phyloP scores from a whole-genome alignment of 2,888 invertebrate species.

The Sericinus montela region DNA sequence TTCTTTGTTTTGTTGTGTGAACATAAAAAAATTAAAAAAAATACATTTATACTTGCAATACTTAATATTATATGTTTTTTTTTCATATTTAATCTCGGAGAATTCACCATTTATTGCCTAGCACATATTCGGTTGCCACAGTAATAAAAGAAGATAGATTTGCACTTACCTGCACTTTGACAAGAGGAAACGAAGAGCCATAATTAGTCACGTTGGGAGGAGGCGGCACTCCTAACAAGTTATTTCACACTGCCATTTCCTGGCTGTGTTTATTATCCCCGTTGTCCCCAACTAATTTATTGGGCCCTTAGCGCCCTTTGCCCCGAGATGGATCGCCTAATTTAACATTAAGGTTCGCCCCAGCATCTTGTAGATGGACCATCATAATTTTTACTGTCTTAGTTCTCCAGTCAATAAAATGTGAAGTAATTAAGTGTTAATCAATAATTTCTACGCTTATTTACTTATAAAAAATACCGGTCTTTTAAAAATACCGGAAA shows the following conservation, averaged over 20 bases:
- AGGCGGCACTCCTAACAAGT: slow-evolving; percentile 61
- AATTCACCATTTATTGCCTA: too few relatives aligned
- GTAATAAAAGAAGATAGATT: slow-evolving; percentile 19
- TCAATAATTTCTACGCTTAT: too few relatives aligned
- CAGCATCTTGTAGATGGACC: slow-evolving; percentile 32
- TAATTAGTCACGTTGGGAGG: slow-evolving; percentile 73
- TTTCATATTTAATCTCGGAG: too few relatives aligned
- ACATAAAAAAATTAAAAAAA: too few relatives aligned
- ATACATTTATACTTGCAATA: too few relatives aligned
- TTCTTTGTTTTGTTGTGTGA: too few relatives aligned
- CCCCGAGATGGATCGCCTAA: slow-evolving; percentile 71
- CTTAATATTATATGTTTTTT: too few relatives aligned
- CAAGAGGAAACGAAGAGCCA: slow-evolving; percentile 52
- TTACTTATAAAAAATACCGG: too few relatives aligned
- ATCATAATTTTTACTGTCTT: slow-evolving; percentile 40
- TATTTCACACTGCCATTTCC: slow-evolving; percentile 67
- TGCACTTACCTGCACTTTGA: slow-evolving; percentile 13
- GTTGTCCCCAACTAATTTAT: slow-evolving; percentile 76
- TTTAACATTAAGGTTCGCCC: slow-evolving; percentile 66
- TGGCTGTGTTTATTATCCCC: slow-evolving; percentile 68
- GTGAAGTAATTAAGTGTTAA: too few relatives aligned
- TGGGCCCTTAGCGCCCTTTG: slow-evolving; percentile 67
- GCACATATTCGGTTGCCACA: background rate
- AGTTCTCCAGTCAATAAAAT: background rate
- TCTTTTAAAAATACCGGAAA: too few relatives aligned